Conservation (phyloP, 2,888 invertebrate species). For the Tribolium freemani region DNA sequence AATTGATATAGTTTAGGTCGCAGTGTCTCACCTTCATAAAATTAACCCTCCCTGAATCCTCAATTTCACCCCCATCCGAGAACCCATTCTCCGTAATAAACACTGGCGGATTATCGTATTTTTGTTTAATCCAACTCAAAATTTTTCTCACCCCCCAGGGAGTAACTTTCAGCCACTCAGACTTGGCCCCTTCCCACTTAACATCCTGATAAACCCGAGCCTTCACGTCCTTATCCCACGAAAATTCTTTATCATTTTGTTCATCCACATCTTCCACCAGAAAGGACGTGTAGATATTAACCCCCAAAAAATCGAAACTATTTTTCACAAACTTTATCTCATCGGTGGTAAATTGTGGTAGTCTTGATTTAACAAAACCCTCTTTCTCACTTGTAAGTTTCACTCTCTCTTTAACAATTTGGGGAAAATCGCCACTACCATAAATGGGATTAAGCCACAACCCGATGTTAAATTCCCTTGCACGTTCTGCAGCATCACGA, state of each 20-base stretch:
- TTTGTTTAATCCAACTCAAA: conserved; percentile 67
- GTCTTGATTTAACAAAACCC: conserved; percentile 49
- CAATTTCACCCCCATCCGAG: conserved; percentile 67
- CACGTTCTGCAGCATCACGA: conserved; percentile 73
- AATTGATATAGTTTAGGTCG: too few species aligned
- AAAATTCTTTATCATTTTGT: conserved; percentile 63
- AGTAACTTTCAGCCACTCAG: conserved; percentile 61
- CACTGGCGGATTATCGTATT: conserved; percentile 70
- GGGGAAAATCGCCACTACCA: conserved; percentile 54
- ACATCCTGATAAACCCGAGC: conserved; percentile 72
- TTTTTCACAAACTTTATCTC: conserved; percentile 47
- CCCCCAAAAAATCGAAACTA: conserved; percentile 52
- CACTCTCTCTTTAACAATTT: conserved; percentile 48
- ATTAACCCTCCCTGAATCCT: conserved; percentile 69
- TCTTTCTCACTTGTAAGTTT: conserved; percentile 47
- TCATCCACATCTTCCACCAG: conserved; percentile 43
- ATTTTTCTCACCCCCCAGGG: conserved; percentile 74
- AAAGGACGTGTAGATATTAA: conserved; percentile 49
- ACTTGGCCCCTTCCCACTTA: conserved; percentile 70
- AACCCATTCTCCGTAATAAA: conserved; percentile 74
- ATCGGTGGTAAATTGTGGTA: conserved; percentile 46
- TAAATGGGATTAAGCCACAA: conserved; percentile 50
- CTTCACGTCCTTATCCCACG: conserved; percentile 75
- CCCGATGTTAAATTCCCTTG: conserved; percentile 68
- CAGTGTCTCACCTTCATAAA: conserved; percentile 50